Percentiles rank a stretch among this genome's conserved stretches.
These are phyloP conservation scores for Apodemia mormo DNA, from an alignment of 2,888 invertebrate genomes.

Conservation along the genomic window DNA sequence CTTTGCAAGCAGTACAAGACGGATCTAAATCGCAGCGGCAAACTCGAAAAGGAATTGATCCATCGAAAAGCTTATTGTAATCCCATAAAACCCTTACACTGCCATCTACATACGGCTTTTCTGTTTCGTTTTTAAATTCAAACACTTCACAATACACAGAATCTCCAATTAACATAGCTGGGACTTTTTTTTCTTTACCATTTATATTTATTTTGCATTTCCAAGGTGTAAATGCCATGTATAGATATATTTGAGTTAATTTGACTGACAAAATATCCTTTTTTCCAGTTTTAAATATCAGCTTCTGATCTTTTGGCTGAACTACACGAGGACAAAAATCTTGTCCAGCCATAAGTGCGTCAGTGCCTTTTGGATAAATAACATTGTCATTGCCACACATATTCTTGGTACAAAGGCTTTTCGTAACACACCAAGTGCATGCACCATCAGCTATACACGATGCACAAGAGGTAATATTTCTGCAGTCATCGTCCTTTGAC, in stretches of 20 bases:
- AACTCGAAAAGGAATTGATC: constrained; percentile 52
- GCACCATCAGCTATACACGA: constrained; percentile 52
- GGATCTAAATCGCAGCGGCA: constrained; percentile 61
- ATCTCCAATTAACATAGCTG: constrained; percentile 53
- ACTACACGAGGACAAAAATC: constrained; percentile 61
- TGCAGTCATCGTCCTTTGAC: constrained; percentile 39
- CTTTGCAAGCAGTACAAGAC: constrained; percentile 49
- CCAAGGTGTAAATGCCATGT: constrained; percentile 70
- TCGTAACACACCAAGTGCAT: constrained; percentile 68
- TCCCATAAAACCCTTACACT: constrained; percentile 60
- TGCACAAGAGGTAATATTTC: constrained; percentile 50
- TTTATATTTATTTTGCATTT: constrained; percentile 54
- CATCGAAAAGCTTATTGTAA: constrained; percentile 59
- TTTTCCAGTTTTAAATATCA: constrained; percentile 53
- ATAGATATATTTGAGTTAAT: constrained; percentile 65
- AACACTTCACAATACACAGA: constrained; percentile 57
- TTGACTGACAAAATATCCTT: constrained; percentile 52
- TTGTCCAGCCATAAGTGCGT: constrained; percentile 60
- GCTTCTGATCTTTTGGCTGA: constrained; percentile 43
- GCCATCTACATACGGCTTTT: constrained; percentile 48
- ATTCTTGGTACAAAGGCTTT: constrained; percentile 61
- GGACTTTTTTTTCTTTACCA: constrained; percentile 45
- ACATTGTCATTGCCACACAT: constrained; percentile 65
- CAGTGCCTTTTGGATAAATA: constrained; percentile 55
- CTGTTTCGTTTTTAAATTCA: constrained; percentile 52